These are phyloP conservation scores for Fistularia tabacaria DNA, from an alignment of 2,797 vertebrate species.

Conservation along the genomic window DNA sequence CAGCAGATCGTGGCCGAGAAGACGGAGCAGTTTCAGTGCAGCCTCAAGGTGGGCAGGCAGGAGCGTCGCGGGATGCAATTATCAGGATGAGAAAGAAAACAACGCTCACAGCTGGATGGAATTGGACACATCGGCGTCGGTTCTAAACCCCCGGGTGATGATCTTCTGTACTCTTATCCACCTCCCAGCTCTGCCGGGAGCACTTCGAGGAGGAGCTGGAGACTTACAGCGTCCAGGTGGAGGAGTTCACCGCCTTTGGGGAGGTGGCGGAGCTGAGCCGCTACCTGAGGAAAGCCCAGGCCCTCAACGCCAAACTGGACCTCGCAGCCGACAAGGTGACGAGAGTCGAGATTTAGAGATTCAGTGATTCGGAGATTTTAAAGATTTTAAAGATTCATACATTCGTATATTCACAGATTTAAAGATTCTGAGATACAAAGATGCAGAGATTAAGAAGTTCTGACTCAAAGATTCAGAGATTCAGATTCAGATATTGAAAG, in stretches of 20 bases:
- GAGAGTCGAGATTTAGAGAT: no score
- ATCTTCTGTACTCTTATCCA: background rate
- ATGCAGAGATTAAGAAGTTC: no score
- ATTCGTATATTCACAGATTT: no score
- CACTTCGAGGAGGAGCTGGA: constrained; percentile 81
- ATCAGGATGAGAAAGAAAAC: background rate
- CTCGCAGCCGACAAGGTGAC: constrained; percentile 78
- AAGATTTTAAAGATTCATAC: no score
- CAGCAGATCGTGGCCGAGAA: constrained; percentile 76
- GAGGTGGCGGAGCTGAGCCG: constrained; percentile 76
- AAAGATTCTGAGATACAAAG: no score
- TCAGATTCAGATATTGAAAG: no score
- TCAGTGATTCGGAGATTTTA: no score
- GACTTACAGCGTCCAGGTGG: constrained; percentile 76
- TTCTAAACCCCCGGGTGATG: background rate
- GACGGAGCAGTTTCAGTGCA: constrained; percentile 78
- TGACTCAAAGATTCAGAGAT: no score
- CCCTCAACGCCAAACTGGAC: constrained; percentile 78
- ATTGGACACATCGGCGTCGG: no score
- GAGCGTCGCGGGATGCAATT: background rate
- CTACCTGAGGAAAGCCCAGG: constrained; percentile 83
- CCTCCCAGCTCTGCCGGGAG: constrained; percentile 73
- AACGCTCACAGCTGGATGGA: background rate
- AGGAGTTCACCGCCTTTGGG: constrained; percentile 76
- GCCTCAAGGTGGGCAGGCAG: constrained; percentile 74